Conservation (phyloP, 2,113 vertebrate species). For the Triplophysa rosa region DNA sequence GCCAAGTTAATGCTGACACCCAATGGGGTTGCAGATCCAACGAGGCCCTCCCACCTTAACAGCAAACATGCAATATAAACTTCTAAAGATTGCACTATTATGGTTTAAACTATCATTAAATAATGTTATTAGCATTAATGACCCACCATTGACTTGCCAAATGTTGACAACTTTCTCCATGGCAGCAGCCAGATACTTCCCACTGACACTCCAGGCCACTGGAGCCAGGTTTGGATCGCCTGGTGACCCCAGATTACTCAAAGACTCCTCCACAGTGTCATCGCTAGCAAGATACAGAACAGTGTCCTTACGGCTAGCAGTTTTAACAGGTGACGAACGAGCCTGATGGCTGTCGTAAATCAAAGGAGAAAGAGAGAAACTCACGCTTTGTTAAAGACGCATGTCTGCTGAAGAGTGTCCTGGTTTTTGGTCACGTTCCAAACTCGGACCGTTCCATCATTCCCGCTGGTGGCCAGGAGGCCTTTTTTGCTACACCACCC, state of each 20-base stretch:
- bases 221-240: conserved; percentile 86
- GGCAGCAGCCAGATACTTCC: conserved; percentile 90
- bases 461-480: conserved; percentile 91
- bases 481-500: conserved; percentile 93
- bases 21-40: conserved; percentile 92
- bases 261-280: conserved; percentile 79
- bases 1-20: conserved; percentile 92
- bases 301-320: neutral
- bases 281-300: conserved; percentile 72
- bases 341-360: neutral
- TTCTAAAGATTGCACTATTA: neutral
- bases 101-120: neutral
- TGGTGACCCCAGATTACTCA: conserved; percentile 82
- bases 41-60: conserved; percentile 87
- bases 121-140: neutral
- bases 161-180: conserved; percentile 96
- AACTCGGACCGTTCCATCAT: conserved; percentile 89
- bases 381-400: conserved; percentile 91
- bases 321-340: neutral
- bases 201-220: conserved; percentile 93
- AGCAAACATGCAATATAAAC: conserved; percentile 9
- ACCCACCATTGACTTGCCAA: conserved; percentile 95
- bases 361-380: conserved; percentile 40
- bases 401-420: conserved; percentile 93
- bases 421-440: conserved; percentile 97